Evolutionary conservation across 2,113 vertebrate genomes (phyloP), one percentile per base, ranked within the genome.

Genomic region (Strigops habroptila): DNA sequence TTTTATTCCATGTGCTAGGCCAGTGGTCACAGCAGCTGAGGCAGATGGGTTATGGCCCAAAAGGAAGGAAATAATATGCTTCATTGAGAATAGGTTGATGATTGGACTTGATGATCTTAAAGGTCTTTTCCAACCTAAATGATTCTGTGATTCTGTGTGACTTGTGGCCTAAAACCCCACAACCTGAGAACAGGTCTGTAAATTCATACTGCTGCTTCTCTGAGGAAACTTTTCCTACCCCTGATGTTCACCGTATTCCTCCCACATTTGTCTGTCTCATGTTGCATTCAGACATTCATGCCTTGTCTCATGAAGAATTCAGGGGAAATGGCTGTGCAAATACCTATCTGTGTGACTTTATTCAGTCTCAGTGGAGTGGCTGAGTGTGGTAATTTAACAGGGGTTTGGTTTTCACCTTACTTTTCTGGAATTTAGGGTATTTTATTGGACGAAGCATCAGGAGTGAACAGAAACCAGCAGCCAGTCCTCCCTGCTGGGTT

Each of bases 381-480:
- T 60, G 43, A 60, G 28, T 7, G 19, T 39, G 25, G 19, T 70
- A 18, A 44, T 43, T 39, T 44, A 60, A 27, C 19, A 63, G 39
- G 11, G 33, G 23, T 31, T 92, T 76, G 52, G 4, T 39, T 59
- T 93, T 93, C 21, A 82, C 77, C 2, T 57, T 8, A 3, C 6
- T 69, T 82, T 93, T 86, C 31, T 75, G 52, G 6, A 44, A 96
- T 97, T 63, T 92, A 99, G 99, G 98, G 99, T 37, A 99, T 99
- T 92, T 97, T 99, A 52, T 94, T 99, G 90, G 99, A 99, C 71
- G 99, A 99, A 97, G 99, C 98, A 6, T 98, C 99, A 19, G 99
- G 99, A 48, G 97, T 99, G 80, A 99, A 98, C 83, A 98, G 98
- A 92, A 98, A 97, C 86, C 98, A 99, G 86, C 98, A 99, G 75